A percentile compares a stretch with the other conserved stretches of the same genome.
phyloP scores from a whole-genome alignment of 1,140 invertebrate genomes.

The Drosophila willistoni region DNA sequence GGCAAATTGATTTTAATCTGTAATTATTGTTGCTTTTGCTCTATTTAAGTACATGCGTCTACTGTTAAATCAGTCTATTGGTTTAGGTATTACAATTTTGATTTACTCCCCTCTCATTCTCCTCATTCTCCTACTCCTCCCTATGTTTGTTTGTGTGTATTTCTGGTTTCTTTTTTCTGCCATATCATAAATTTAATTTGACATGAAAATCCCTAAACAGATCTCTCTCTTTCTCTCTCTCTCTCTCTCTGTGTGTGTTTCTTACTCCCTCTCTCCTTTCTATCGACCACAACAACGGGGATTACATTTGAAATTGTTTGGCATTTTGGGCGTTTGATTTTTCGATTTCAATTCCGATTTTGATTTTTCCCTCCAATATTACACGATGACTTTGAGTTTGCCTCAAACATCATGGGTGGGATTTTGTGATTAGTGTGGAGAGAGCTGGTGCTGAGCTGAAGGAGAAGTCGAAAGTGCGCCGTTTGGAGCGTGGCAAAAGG shows the following conservation, averaged over 20 bases:
- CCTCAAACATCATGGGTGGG: slow-evolving; percentile 69
- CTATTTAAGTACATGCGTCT: slow-evolving; percentile 18
- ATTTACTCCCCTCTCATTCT: slow-evolving; percentile 29
- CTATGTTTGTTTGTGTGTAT: background rate
- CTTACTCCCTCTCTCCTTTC: slow-evolving; percentile 8
- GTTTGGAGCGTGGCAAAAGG: slow-evolving; percentile 5
- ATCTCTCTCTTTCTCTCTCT: slow-evolving; percentile 57
- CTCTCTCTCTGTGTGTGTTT: slow-evolving; percentile 20
- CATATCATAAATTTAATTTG: slow-evolving; percentile 82
- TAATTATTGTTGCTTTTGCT: slow-evolving; percentile 46
- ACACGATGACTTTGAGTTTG: slow-evolving; percentile 77
- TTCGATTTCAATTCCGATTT: background rate
- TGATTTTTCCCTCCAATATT: slow-evolving; percentile 62
- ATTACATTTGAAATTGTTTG: slow-evolving; percentile 80
- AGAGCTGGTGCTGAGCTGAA: slow-evolving; percentile 34
- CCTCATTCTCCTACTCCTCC: background rate
- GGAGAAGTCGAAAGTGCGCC: slow-evolving; percentile 34
- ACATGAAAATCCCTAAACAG: slow-evolving; percentile 75
- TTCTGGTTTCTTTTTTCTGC: slow-evolving; percentile 70
- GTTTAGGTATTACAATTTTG: slow-evolving; percentile 40
- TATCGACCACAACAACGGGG: slow-evolving; percentile 70
- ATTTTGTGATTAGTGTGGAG: slow-evolving; percentile 69
- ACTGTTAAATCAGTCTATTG: slow-evolving; percentile 19
- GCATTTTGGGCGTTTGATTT: slow-evolving; percentile 35
- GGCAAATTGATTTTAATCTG: slow-evolving; percentile 49